These are phyloP conservation scores for Andrena bicolor DNA, from an alignment of 2,888 invertebrate genomes.

Conservation along the genomic window DNA sequence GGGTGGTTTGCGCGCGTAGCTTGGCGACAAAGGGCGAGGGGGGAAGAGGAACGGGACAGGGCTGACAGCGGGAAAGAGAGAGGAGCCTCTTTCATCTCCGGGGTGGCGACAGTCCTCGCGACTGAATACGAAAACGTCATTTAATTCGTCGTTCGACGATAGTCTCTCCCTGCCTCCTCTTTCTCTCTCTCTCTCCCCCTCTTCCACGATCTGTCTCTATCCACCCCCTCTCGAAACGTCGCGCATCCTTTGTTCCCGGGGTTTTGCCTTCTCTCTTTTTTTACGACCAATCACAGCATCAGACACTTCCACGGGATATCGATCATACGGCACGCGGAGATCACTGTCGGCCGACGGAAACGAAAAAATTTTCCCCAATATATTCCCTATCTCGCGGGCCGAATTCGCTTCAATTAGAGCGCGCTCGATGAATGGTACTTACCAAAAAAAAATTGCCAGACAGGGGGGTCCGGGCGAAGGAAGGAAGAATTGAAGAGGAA, in stretches of 20 bases:
- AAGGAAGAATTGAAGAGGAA: conserved; percentile 11
- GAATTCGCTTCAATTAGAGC: conserved; percentile 75
- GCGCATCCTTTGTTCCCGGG: conserved; percentile 59
- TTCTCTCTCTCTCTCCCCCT: conserved; percentile 14
- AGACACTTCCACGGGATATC: conserved; percentile 62
- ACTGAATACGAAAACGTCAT: conserved; percentile 72
- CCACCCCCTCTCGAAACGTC: conserved; percentile 41
- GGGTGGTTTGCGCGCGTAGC: background rate
- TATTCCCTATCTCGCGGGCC: conserved; percentile 44
- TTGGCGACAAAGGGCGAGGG: background rate
- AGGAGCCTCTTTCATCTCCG: conserved; percentile 61
- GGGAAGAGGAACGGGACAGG: background rate
- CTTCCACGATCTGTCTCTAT: conserved; percentile 3
- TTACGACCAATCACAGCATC: conserved; percentile 67
- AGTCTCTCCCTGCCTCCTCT: conserved; percentile 45
- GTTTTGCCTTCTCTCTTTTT: conserved; percentile 42
- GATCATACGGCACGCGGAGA: conserved; percentile 67
- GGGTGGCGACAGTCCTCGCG: conserved; percentile 54
- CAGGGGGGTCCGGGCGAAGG: conserved; percentile 12
- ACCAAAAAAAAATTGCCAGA: conserved; percentile 39
- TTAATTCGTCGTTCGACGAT: conserved; percentile 69
- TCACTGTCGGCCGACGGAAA: conserved; percentile 57
- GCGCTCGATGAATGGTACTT: conserved; percentile 73
- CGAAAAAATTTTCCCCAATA: conserved; percentile 67
- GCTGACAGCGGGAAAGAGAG: background rate